phyloP scores from a whole-genome alignment of 2,113 vertebrate species.

The Cyanoramphus novaezelandiae region DNA sequence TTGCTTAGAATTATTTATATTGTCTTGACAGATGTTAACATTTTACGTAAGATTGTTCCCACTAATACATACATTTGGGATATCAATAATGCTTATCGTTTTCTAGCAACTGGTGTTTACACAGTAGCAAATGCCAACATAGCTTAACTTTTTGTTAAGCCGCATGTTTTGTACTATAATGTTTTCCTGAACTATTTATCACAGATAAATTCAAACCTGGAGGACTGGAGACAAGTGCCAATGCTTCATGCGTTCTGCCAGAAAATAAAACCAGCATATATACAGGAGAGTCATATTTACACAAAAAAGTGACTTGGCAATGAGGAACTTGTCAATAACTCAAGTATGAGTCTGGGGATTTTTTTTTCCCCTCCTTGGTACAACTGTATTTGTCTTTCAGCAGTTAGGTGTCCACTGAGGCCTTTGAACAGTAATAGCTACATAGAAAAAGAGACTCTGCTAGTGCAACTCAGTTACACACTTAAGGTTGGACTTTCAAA shows the following conservation, averaged over 20 bases:
- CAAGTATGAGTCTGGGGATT: background rate
- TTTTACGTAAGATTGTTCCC: slow-evolving; percentile 70
- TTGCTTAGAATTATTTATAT: slow-evolving; percentile 77
- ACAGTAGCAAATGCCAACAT: slow-evolving; percentile 73
- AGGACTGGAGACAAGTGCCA: background rate
- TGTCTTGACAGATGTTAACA: slow-evolving; percentile 78
- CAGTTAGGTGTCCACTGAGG: background rate
- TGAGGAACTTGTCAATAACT: background rate
- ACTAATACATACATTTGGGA: slow-evolving; percentile 71
- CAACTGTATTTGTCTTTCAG: background rate
- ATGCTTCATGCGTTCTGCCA: background rate
- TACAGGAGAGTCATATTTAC: background rate
- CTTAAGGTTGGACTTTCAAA: background rate
- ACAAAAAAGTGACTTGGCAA: background rate
- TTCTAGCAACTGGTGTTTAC: slow-evolving; percentile 78
- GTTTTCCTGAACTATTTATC: slow-evolving; percentile 59
- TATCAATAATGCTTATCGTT: slow-evolving; percentile 73
- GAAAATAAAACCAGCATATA: background rate
- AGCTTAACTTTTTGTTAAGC: slow-evolving; percentile 63
- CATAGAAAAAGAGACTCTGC: background rate
- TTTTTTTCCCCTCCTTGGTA: background rate
- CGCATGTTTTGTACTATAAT: background rate
- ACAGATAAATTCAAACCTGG: slow-evolving; percentile 18
- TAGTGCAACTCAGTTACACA: background rate
- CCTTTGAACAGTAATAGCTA: background rate